Conservation (phyloP, 2,797 vertebrate genomes). For the Eupleurogrammus muticus region DNA sequence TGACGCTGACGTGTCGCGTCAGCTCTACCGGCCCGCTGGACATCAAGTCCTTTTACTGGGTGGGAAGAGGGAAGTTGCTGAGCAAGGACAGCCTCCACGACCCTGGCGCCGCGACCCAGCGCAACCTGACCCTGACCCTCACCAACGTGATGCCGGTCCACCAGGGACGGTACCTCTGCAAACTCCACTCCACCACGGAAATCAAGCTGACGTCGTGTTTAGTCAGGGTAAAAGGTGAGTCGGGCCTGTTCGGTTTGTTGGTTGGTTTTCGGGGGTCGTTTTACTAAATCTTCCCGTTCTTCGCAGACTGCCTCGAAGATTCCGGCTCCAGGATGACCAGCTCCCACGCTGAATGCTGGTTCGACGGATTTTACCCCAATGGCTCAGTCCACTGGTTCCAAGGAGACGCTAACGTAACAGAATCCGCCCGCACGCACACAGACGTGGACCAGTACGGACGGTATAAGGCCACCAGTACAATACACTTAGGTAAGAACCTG, state of each 20-base stretch:
- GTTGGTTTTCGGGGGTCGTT: neutral
- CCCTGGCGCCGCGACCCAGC: fast-evolving
- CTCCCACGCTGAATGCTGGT: slow-evolving; percentile 32
- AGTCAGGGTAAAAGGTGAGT: slow-evolving; percentile 61
- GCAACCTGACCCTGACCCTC: slow-evolving; percentile 48
- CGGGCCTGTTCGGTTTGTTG: fast-evolving
- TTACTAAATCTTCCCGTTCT: slow-evolving; percentile 1
- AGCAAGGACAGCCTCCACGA: neutral
- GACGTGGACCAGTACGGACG: neutral
- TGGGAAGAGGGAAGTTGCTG: fast-evolving
- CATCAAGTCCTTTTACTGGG: slow-evolving; percentile 20
- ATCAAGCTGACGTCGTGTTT: fast-evolving
- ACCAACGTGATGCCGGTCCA: slow-evolving; percentile 29
- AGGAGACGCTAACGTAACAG: slow-evolving; percentile 9
- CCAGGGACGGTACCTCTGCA: slow-evolving; percentile 62
- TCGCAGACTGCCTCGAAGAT: slow-evolving; percentile 46
- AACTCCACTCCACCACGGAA: neutral
- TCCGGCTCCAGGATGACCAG: fast-evolving
- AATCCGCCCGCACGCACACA: fast-evolving
- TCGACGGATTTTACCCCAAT: slow-evolving; percentile 41
- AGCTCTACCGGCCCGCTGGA: fast-evolving
- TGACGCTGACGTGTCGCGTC: slow-evolving; percentile 54
- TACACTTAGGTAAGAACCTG: neutral
- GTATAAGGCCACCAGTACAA: slow-evolving; percentile 28
- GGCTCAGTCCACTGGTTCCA: slow-evolving; percentile 59